Evolutionary conservation across 2,888 invertebrate genomes (phyloP).

Genomic region (Hyposoter dolosus): DNA sequence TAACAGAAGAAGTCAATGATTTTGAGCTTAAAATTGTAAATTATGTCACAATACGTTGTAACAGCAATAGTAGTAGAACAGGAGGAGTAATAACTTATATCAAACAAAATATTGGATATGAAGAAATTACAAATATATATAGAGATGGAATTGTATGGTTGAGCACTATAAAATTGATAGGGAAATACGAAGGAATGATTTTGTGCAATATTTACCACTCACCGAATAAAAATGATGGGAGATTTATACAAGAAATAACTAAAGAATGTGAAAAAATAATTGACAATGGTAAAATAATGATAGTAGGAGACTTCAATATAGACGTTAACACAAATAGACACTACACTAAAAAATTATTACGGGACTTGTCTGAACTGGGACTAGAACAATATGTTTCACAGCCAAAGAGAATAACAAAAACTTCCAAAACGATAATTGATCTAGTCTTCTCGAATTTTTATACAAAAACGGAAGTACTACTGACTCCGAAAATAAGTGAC

Average conservation of each 20-base stretch:
- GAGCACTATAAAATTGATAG: conserved; percentile 29
- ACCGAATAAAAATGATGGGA: conserved; percentile 32
- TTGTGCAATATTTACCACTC: conserved; percentile 14
- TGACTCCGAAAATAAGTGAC: conserved; percentile 55
- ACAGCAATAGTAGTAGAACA: conserved; percentile 29
- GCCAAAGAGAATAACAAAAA: too few relatives aligned
- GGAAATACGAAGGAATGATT: conserved; percentile 13
- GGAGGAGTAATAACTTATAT: conserved; percentile 33
- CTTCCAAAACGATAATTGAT: background rate
- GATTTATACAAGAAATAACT: conserved; percentile 37
- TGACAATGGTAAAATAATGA: too few relatives aligned
- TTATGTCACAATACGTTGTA: conserved; percentile 22
- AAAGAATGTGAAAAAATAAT: conserved; percentile 33
- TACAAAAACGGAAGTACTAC: conserved; percentile 26
- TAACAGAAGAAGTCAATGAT: conserved; percentile 41
- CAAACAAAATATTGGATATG: conserved; percentile 16
- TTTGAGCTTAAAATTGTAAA: conserved; percentile 31
- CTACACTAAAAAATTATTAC: too few relatives aligned
- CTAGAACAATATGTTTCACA: too few relatives aligned
- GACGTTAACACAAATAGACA: too few relatives aligned
- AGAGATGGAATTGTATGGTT: conserved; percentile 35
- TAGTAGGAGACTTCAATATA: too few relatives aligned
- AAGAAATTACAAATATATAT: background rate
- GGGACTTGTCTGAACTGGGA: too few relatives aligned
- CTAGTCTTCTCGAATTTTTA: conserved; percentile 55